A percentile compares a stretch with the other conserved stretches of the same genome.
Conservation (phyloP, 2,797 vertebrate species). For the Schizopygopsis malacanthus region DNA sequence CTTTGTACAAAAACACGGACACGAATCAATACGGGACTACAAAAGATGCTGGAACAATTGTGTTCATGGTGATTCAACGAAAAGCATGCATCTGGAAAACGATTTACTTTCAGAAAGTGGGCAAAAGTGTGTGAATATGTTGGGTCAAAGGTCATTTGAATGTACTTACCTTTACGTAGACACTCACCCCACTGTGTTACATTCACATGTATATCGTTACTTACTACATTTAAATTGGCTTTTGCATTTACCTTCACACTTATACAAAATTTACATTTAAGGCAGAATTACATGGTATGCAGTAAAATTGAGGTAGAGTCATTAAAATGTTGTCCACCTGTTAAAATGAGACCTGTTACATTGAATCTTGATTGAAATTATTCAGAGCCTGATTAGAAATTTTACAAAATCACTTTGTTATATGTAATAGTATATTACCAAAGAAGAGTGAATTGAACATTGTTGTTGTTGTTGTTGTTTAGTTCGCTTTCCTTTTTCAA, state of each 20-base stretch:
- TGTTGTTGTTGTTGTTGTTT: not conserved
- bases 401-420: not conserved
- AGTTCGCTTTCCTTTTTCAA: not conserved
- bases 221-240: not conserved
- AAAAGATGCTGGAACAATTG: conserved; percentile 59
- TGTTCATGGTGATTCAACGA: conserved; percentile 47
- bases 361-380: not conserved
- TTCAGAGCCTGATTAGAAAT: not conserved
- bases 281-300: not conserved
- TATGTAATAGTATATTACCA: no score
- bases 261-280: not conserved
- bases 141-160: conserved; percentile 9
- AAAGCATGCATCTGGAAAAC: conserved; percentile 31
- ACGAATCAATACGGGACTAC: conserved; percentile 64
- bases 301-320: not conserved
- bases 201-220: not conserved
- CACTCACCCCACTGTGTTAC: not conserved
- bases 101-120: conserved; percentile 14
- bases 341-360: not conserved
- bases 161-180: not conserved
- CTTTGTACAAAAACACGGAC: conserved; percentile 60
- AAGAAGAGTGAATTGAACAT: no score
- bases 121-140: not conserved
- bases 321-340: not conserved
- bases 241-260: not conserved